Evolutionary conservation across 2,888 invertebrate genomes (phyloP), one percentile per base, ranked within the genome.

Genomic region (Drosophila sordidula): DNA sequence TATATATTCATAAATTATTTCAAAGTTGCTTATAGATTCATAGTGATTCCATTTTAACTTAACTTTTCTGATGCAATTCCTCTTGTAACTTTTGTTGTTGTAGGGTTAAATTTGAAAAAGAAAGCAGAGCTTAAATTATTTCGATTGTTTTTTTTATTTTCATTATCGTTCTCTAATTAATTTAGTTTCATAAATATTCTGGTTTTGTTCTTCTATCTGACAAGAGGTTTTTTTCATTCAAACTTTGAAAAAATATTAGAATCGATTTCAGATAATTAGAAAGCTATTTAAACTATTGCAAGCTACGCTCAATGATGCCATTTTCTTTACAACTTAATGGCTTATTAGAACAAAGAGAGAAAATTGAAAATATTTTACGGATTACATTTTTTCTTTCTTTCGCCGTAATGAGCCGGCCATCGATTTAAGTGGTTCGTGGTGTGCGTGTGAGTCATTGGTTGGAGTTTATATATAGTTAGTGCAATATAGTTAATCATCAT

Each of bases 401-500:
- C 1, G 36, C 16, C 18, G n/a, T 78, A 75, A 75, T 75, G 68
- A 75, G 78, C 49, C 25, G 62, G 25, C 62, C 36, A 65, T 65
- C 63, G 75, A 78, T 68, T 78, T 75, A 78, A 75, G 58, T 78
- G 78, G 73, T 16, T 32, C 29, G 44, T 29, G 52, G 57, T 56
- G 63, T 78, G 75, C 70, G 71, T 69, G 66, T 86, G 87, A 82
- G 46, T 86, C 83, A 86, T 66, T 18, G 47, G 64, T 22, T 34
- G 12, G 34, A 1, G 34, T 34, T 65, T 55, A 64, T 54, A 9
- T 54, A 36, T 55, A 36, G 44, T 29, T 64, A 75, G 75, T 73
- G 78, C 78, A 73, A 75, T 78, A 78, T 78, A 78, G 78, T 68
- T 83, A 88, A 83, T 83, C 88, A 88, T 52, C 65, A 69, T 83